Evolutionary conservation across 2,113 vertebrate species (phyloP), one percentile per base, ranked within the genome.

Genomic region (Mixornis gularis): DNA sequence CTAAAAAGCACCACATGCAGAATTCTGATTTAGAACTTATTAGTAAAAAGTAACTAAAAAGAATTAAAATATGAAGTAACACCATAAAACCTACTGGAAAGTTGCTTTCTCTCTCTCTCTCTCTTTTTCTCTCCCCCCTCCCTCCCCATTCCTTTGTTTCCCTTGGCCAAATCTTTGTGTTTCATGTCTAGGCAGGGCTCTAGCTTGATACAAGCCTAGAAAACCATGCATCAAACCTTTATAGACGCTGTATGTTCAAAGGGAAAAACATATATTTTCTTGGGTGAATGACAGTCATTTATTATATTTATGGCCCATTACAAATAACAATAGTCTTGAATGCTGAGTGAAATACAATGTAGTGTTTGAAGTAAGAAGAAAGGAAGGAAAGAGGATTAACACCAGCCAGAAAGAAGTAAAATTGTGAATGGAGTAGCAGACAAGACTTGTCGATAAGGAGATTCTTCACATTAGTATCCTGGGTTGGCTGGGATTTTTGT

Each of bases 71-170:
- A 41, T 4, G 13, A 41, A 38, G 4, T 41, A 65, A 56, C 9
- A 36, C 2, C 48, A 24, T 58, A 48, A 85, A 53, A 69, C 2
- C 4, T 77, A 69, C 27, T 34, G 5, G 13, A 59, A 59, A 58
- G 10, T 30, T 70, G 9, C 10, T 49, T 79, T 46, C 27, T 56
- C 1, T 49, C 18, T 44, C 18, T 44, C 41, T 43, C 17, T 41
- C 17, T 41, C 24, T 65, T 3, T 29, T 27, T 43, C 18, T 32
- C 8, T 27, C 10, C 2, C 22, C 1, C 1, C 7, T 44, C 8
- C 19, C 10, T 24, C 40, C 10, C 3, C 30, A 26, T 36, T 53
- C 7, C 17, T 48, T 51, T 55, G 4, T 72, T 66, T 25, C 58
- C 4, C 10, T 78, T 12, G 2, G 3, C 6, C 12, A 10, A 44